Evolutionary conservation across 2,113 vertebrate species (phyloP).

Genomic region (Scomber scombrus): DNA sequence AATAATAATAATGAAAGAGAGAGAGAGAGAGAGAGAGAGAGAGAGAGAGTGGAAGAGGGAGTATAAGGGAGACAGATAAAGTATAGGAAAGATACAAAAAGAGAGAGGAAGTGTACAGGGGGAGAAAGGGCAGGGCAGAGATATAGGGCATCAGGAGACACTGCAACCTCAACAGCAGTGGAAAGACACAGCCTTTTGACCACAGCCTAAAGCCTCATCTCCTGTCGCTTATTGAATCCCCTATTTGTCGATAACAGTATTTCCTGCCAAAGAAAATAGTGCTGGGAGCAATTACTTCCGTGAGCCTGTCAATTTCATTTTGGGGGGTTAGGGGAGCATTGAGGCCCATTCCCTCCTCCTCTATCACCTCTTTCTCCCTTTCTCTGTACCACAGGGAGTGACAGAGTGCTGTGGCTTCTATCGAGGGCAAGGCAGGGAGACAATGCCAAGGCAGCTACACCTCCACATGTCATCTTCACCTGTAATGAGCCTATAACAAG

Average conservation of each 20-base stretch:
- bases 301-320: conserved; percentile 82
- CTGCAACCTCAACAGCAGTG: conserved; percentile 57
- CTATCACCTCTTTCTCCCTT: conserved; percentile 61
- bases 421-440: conserved; percentile 66
- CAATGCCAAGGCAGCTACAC: conserved; percentile 69
- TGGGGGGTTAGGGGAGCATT: conserved; percentile 73
- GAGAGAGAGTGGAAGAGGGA: background rate
- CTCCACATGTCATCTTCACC: conserved; percentile 80
- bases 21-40: background rate
- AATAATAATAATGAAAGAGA: conserved; percentile 1
- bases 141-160: conserved; percentile 50
- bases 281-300: conserved; percentile 84
- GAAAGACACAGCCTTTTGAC: conserved; percentile 77
- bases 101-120: background rate
- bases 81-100: conserved; percentile 27
- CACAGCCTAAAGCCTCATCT: conserved; percentile 79
- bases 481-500: conserved; percentile 84
- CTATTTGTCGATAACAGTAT: conserved; percentile 85
- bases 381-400: conserved; percentile 61
- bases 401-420: conserved; percentile 67
- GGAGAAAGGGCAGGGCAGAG: conserved; percentile 46
- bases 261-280: conserved; percentile 85
- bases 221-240: conserved; percentile 82
- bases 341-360: conserved; percentile 64
- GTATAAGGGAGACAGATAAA: conserved; percentile 16